Evolutionary conservation across 2,888 invertebrate genomes (phyloP), one percentile per base, ranked within the genome.

Genomic region (Chymomyza procnemis): DNA sequence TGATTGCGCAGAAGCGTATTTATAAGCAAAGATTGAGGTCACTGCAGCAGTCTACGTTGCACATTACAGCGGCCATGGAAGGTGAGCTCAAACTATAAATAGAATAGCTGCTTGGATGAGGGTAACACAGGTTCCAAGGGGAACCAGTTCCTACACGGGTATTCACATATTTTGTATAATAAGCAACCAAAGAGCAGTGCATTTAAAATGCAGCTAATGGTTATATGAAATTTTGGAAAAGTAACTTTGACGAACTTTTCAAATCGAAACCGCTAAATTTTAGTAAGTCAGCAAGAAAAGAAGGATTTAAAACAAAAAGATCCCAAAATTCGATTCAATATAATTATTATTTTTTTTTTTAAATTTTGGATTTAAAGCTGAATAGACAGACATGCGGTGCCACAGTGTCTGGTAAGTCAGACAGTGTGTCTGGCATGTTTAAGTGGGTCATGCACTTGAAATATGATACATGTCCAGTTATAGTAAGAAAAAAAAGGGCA

Each of bases 1-100:
- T 94, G 83, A 85, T 93, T 57, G 92, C 92, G 21, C 93, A 93
- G 84, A 92, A 93, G 79, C 92, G 92, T 77, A 90, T 92, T 56
- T 92, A 93, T 75, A 93, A 93, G 79, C 91, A 92, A 62, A 92
- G 93, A 69, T 89, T 93, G 22, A 89, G 92, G 41, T 90, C 90
- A 56, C 85, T 93, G 9, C 93, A 93, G 77, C 93, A 93, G 75
- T 92, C 92, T 47, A 85, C 90, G 50, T 61, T 91, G 9, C 89
- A 89, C 66, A 88, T 90, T 21, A 89, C 89, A 8, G 88, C 90
- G 26, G 88, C 90, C 59, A 87, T 90, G 77, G 90, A 90, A 89
- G 90, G 91, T 91, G 79, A 87, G 88, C 48, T 41, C 18, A 59
- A 60, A 50, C 16, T 41, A 41, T 41, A 12, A 12, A 41, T 41